These are phyloP conservation scores for Sebastiscus albofasciatus DNA, from an alignment of 2,797 vertebrate genomes.

Conservation along the genomic window DNA sequence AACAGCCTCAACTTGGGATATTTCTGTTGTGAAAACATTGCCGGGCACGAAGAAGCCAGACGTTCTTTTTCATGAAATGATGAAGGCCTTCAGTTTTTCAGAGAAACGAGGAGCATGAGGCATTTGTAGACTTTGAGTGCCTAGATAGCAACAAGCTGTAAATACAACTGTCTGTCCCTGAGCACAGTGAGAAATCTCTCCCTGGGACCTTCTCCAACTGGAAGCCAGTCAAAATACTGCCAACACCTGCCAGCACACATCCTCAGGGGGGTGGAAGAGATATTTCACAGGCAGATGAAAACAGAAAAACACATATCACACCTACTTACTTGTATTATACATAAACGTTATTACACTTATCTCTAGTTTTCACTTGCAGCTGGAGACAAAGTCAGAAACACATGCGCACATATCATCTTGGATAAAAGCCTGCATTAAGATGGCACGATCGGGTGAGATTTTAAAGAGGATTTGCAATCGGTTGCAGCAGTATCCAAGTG, in stretches of 20 bases:
- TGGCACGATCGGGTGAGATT: neutral
- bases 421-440: neutral
- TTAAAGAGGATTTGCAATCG: conserved; percentile 9
- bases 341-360: conserved; percentile 7
- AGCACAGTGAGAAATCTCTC: conserved; percentile 43
- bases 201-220: conserved; percentile 59
- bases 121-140: conserved; percentile 25
- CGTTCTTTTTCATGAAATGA: conserved; percentile 11
- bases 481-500: conserved; percentile 14
- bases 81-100: neutral
- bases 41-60: conserved; percentile 13
- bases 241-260: conserved; percentile 53
- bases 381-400: neutral
- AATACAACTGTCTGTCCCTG: conserved; percentile 54
- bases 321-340: conserved; percentile 17
- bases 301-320: conserved; percentile 45
- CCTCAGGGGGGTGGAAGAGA: conserved; percentile 30
- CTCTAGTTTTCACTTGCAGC: conserved; percentile 19
- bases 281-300: conserved; percentile 57
- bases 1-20: neutral
- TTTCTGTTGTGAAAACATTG: conserved; percentile 17
- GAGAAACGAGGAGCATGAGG: neutral
- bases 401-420: neutral
- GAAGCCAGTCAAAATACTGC: conserved; percentile 65
- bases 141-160: conserved; percentile 40